A percentile compares a stretch with the other conserved stretches of the same genome.
Conservation (phyloP, 2,888 invertebrate species). For the Myathropa florea region DNA sequence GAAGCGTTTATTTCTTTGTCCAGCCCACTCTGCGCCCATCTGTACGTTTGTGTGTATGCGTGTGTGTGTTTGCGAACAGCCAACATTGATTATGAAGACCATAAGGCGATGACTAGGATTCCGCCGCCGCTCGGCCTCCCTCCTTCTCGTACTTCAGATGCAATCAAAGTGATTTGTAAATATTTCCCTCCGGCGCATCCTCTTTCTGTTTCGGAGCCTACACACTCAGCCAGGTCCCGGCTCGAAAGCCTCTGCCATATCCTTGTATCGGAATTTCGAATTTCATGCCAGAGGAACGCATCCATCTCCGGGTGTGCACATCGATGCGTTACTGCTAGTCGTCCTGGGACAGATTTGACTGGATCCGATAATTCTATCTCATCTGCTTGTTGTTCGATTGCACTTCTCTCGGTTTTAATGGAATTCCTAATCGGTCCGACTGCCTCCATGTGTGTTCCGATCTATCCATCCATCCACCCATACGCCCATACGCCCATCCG, state of each 20-base stretch:
- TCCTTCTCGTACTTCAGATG: conserved; percentile 1
- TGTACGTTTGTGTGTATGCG: neutral
- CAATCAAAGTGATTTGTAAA: conserved; percentile 66
- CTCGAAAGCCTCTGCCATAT: conserved; percentile 25
- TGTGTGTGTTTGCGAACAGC: neutral
- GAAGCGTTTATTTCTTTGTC: conserved; percentile 60
- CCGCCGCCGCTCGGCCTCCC: neutral
- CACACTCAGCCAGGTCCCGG: neutral
- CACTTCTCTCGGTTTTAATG: conserved; percentile 52
- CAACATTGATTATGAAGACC: conserved; percentile 24
- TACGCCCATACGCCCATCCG: too few species aligned
- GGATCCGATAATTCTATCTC: conserved; percentile 55
- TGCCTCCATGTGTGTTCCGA: neutral
- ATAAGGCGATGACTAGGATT: conserved; percentile 30
- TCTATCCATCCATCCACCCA: neutral
- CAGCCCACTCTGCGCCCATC: neutral
- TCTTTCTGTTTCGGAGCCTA: conserved; percentile 27
- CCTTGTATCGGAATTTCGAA: conserved; percentile 54
- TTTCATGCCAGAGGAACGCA: conserved; percentile 36
- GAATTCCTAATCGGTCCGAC: conserved; percentile 43
- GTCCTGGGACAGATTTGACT: conserved; percentile 40
- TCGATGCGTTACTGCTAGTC: conserved; percentile 15
- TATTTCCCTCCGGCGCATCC: conserved; percentile 37
- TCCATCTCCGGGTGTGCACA: conserved; percentile 7
- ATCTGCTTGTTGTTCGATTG: conserved; percentile 58